Evolutionary conservation across 2,797 vertebrate species (phyloP), one percentile per base, ranked within the genome.

Genomic region (Threskiornis aethiopicus): DNA sequence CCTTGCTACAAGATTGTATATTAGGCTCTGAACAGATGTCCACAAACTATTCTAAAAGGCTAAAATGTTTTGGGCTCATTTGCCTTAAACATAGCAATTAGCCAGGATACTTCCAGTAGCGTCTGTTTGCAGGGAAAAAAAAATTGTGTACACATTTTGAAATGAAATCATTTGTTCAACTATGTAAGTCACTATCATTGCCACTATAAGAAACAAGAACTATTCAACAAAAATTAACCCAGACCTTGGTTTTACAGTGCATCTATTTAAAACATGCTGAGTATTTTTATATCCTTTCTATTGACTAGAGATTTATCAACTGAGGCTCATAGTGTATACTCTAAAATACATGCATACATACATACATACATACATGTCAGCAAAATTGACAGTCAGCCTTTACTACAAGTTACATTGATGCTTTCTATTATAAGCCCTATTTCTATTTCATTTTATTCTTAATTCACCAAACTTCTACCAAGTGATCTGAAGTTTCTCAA

Each of bases 251-350:
- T 96, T 65, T 86, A 62, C 57, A 65, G 26, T 90, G 26, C 42
- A 54, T 90, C 91, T 95, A 81, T 87, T 94, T 93, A 90, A 96
- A 91, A 96, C 10, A 70, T 51, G 20, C 44, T 85, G 93, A 90
- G 24, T 57, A 81, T 42, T 89, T 94, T 71, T 79, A 75, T 82
- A 57, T 93, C 37, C 65, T 86, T 79, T 91, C 71, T 90, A 47
- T 67, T 83, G 41, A 88, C 64, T 86, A 87, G 81, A 95, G 84
- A 72, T 93, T 91, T 95, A 90, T 87, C 89, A 89, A 39, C 19
- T 13, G 71, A 89, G 73, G 44, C 52, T 93, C 24, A 55, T 2
- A 37, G 9, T 10, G 26, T 24, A 20, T 59, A n/a, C 24, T 51
- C 42, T 84, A 58, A 93, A 84, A 84, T 37, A 31, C 25, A 31